Percentiles rank a stretch among this genome's conserved stretches.
Evolutionary conservation across 2,888 invertebrate species (phyloP).

Genomic region (Acanthosepion pharaonis): DNA sequence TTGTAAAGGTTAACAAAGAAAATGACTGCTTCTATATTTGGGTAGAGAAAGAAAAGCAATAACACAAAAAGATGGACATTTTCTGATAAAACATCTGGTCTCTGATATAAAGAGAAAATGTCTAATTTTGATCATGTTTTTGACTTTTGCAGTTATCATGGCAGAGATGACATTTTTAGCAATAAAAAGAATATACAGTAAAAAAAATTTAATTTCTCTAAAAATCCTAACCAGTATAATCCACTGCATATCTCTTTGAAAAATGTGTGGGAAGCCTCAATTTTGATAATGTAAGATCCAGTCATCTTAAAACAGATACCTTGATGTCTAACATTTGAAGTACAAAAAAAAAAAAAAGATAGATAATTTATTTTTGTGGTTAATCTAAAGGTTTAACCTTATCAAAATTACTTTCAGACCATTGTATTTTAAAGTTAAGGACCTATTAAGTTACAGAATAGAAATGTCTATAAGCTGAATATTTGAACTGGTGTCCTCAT

Average conservation of each 20-base stretch:
- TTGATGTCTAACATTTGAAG: neutral
- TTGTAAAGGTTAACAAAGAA: neutral
- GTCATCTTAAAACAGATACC: neutral
- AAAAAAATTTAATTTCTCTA: too few relatives aligned
- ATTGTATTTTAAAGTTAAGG: neutral
- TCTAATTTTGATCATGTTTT: too few relatives aligned
- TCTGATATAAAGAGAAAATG: too few relatives aligned
- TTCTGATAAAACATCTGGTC: too few relatives aligned
- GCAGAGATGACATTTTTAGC: neutral
- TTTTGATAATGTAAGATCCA: neutral
- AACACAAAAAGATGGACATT: too few relatives aligned
- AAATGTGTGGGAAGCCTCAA: neutral
- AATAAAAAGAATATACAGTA: neutral
- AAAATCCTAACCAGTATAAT: neutral
- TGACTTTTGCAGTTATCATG: too few relatives aligned
- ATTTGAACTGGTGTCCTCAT: too few relatives aligned
- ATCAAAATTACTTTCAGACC: neutral
- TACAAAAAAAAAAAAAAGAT: too few relatives aligned
- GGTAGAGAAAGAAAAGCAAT: too few relatives aligned
- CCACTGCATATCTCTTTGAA: neutral
- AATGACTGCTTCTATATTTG: neutral
- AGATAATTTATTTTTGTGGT: too few relatives aligned
- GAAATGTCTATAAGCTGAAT: too few relatives aligned
- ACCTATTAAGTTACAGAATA: neutral
- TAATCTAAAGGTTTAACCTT: too few relatives aligned